Evolutionary conservation across 2,888 invertebrate genomes (phyloP), one percentile per base, ranked within the genome.

Genomic region (Drosophila diplacantha): DNA sequence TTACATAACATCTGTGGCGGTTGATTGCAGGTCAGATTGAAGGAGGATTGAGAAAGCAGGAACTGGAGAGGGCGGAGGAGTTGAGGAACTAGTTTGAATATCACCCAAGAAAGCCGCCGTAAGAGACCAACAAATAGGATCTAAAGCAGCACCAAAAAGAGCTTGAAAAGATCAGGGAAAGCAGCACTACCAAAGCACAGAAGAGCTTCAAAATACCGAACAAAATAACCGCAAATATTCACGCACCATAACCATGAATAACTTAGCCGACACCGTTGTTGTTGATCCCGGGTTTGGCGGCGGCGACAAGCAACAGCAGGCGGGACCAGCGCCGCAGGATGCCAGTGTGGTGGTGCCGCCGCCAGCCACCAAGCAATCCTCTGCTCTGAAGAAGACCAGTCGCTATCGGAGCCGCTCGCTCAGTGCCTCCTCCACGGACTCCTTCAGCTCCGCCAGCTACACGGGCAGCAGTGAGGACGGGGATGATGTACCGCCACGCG

Each of bases 341-440:
- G 44, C 79, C 24, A 81, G 75, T 29, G 69, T 41, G 35, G 69
- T 73, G 51, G 73, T 80, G 2, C 83, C 83, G 0, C 79, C 83
- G 9, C 83, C 81, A 0, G 73, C 82, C 26, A 75, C 85, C 20
- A 87, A 87, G 61, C 86, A 87, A 82, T 93, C 94, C 4, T 93
- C 95, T 69, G 95, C 95, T 11, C 88, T 95, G 86, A 95, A 96
- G 90, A 95, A 96, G 87, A 93, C 95, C 16, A 95, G 94, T 75
- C 91, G 96, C 53, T 96, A 97, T 86, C 90, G 96, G 55, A 96
- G 96, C 86, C 92, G 97, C 68, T 97, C 97, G 0, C 90, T 97
- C 24, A 97, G 97, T 12, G 97, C 96, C 5, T 97, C 97, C 8
- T 97, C 97, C 35, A 96, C 96, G 54, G 97, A 97, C 88, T 97